A percentile compares a stretch with the other conserved stretches of the same genome.
These are phyloP conservation scores for Pterois miles DNA, from an alignment of 2,797 vertebrate genomes.

Conservation along the genomic window DNA sequence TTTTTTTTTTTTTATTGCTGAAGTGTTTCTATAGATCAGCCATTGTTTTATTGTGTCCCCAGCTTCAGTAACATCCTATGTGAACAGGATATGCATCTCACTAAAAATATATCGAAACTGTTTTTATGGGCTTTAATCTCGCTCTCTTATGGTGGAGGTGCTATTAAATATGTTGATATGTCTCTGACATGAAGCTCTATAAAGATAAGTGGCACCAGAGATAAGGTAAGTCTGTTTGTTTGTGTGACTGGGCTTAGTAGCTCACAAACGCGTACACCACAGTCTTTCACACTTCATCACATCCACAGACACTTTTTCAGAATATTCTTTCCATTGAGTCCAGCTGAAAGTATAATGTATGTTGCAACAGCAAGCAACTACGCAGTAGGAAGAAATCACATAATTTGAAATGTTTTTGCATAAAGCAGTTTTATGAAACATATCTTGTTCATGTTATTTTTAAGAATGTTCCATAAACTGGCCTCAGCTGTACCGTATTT, in stretches of 20 bases:
- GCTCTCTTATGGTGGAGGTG: neutral
- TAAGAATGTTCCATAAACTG: neutral
- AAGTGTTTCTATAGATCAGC: neutral
- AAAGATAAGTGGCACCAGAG: constrained; percentile 4
- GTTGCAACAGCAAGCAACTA: neutral
- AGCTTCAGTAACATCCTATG: neutral
- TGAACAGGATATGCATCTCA: neutral
- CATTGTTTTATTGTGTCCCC: neutral
- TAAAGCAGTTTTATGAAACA: neutral
- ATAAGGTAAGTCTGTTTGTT: constrained; percentile 18
- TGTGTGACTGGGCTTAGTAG: neutral
- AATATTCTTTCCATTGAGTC: neutral
- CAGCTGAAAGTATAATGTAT: neutral
- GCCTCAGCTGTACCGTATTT: neutral
- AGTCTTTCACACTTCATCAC: constrained; percentile 1
- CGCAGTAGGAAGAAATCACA: neutral
- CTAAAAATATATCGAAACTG: neutral
- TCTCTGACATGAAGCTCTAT: neutral
- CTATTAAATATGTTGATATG: neutral
- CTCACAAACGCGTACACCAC: neutral
- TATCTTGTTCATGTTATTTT: neutral
- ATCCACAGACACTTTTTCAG: neutral
- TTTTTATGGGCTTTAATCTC: neutral
- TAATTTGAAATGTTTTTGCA: too few species aligned
- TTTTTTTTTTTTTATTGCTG: neutral